Percentiles rank a stretch among this genome's conserved stretches.
Evolutionary conservation across 2,797 vertebrate genomes (phyloP).

Genomic region (Ataeniobius toweri): DNA sequence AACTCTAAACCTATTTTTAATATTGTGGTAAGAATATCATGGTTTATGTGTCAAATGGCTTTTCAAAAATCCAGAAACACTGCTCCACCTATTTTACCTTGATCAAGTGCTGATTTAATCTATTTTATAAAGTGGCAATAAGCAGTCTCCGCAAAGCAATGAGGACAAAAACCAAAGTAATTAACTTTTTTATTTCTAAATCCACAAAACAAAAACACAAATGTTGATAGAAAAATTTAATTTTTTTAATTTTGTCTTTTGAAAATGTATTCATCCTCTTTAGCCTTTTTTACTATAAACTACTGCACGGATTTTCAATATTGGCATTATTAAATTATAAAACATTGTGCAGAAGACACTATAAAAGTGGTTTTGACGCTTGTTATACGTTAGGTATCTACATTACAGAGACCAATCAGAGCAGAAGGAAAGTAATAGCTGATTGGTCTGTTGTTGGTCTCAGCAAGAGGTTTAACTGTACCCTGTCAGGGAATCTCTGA

Average conservation of each 20-base stretch:
- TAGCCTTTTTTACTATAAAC: not conserved
- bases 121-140: not conserved
- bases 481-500: conserved; percentile 37
- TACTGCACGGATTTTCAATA: not conserved
- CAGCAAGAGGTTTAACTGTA: conserved; percentile 43
- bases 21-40: not conserved
- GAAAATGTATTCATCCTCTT: not conserved
- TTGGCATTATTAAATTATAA: not conserved
- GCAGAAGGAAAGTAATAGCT: not conserved
- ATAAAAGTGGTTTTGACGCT: not conserved
- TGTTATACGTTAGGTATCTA: not conserved
- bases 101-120: not conserved
- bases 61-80: not conserved
- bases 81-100: not conserved
- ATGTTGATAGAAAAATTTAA: not conserved
- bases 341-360: not conserved
- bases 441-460: conserved; percentile 4
- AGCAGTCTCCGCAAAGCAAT: not conserved
- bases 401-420: not conserved
- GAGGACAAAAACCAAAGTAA: not conserved
- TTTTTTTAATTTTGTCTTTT: not conserved
- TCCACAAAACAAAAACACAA: not conserved
- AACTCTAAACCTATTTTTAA: too few species aligned
- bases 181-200: not conserved
- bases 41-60: not conserved